Evolutionary conservation across 2,888 invertebrate species (phyloP), one percentile per base, ranked within the genome.

Genomic region (Punctoribates punctum): DNA sequence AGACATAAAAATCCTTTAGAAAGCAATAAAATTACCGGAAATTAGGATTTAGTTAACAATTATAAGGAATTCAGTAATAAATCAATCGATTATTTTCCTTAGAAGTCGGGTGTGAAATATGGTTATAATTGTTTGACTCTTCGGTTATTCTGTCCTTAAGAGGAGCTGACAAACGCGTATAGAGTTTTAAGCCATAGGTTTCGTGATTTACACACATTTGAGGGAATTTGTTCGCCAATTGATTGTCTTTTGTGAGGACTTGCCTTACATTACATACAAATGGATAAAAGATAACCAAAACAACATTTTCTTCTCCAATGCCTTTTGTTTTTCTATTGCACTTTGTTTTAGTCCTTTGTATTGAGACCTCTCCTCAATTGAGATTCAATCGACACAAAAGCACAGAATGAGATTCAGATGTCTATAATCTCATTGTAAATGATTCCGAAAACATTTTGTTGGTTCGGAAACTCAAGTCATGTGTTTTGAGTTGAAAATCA

Each of bases 391-490:
- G 57, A 25, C 57, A 57, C 13, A 57, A 51, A 57, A 57, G 57
- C n/a, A 20, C 23, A 23, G 23, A 57, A 29, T 34, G 65, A 34
- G 65, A 65, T 65, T 29, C 60, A 60, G 15, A 15, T 65, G 42
- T 23, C 70, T 70, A 70, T 70, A 70, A 70, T 70, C 70, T 46
- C 25, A 42, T 70, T 70, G 70, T 70, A 46, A 70, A 70, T 70
- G 70, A 70, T 70, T 70, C 34, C 42, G 46, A 70, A 62, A 62
- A 62, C 11, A 27, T 62, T 62, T 27, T 62, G n/a, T 65, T 65
- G 13, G 27, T 38, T 70, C 11, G 70, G 20, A 42, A 42, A 42
- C 46, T 62, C 34, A 11, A 62, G 62, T 62, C 62, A 62, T 62
- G 27, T 62, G 62, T 62, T 62, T 62, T 27, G 20, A 25, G 17